Conservation (phyloP, 2,797 vertebrate genomes). For the Thaleichthys pacificus region DNA sequence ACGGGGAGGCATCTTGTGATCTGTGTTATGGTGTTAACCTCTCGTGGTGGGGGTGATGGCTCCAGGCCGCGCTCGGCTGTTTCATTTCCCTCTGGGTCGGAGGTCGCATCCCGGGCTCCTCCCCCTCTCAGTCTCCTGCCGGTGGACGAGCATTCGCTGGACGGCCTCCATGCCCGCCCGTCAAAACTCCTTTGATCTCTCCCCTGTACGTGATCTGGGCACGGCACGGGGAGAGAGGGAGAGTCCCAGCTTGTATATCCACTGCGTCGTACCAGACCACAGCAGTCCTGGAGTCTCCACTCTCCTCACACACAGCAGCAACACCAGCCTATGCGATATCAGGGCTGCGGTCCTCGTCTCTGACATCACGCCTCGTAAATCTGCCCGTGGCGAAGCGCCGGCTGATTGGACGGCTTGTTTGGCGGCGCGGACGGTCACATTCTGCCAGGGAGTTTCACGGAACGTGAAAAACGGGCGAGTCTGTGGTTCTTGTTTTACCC, state of each 20-base stretch:
- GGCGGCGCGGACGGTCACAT: conserved; percentile 43
- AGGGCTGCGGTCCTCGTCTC: conserved; percentile 44
- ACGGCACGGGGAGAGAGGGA: too few relatives aligned
- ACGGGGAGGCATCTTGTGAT: conserved; percentile 74
- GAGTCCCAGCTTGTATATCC: too few relatives aligned
- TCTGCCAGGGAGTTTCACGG: conserved; percentile 57
- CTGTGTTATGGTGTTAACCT: conserved; percentile 72
- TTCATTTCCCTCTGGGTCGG: conserved; percentile 52
- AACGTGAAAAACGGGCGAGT: conserved; percentile 21
- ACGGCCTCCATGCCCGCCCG: too few relatives aligned
- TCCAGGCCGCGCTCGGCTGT: conserved; percentile 52
- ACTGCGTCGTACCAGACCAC: too few relatives aligned
- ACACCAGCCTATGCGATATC: conserved; percentile 46
- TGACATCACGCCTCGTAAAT: conserved; percentile 47
- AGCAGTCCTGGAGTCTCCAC: too few relatives aligned
- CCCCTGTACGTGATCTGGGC: too few relatives aligned
- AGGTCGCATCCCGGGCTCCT: conserved; percentile 35
- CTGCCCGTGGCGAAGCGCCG: conserved; percentile 37
- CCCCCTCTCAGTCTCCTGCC: conserved; percentile 1
- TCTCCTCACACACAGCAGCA: too few relatives aligned
- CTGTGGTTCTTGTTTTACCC: conserved; percentile 33
- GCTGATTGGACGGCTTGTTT: conserved; percentile 33
- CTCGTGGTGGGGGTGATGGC: conserved; percentile 59
- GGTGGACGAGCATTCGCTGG: neutral
- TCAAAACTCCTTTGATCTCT: too few relatives aligned